Conservation (phyloP, 2,888 invertebrate species). For the Torymus texanus region DNA sequence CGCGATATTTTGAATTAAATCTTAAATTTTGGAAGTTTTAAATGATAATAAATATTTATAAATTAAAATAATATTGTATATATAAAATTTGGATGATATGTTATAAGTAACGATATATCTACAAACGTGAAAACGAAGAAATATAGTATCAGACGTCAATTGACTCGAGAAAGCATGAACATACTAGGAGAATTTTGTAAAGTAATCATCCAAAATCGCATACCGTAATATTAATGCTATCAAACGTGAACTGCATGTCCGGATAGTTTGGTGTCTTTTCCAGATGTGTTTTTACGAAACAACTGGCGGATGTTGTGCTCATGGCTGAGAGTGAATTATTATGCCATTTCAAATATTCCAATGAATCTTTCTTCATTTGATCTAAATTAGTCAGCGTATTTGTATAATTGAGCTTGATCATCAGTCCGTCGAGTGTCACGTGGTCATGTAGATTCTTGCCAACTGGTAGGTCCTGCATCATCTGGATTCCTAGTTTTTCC, state of each 20-base stretch:
- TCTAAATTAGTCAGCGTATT: not conserved
- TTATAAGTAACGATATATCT: too few species aligned
- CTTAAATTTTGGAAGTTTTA: too few species aligned
- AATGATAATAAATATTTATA: too few species aligned
- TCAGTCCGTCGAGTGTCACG: not conserved
- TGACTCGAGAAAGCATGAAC: too few species aligned
- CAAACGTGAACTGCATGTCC: constrained; percentile 11
- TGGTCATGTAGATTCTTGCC: constrained; percentile 72
- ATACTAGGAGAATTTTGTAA: too few species aligned
- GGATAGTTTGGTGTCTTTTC: not conserved
- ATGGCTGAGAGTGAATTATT: not conserved
- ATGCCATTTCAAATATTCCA: constrained; percentile 9
- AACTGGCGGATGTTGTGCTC: not conserved
- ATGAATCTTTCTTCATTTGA: not conserved
- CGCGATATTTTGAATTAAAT: too few species aligned
- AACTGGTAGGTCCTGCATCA: constrained; percentile 66
- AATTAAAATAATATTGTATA: too few species aligned
- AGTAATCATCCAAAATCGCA: not conserved
- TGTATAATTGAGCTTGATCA: not conserved
- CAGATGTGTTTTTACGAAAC: not conserved
- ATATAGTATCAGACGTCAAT: too few species aligned
- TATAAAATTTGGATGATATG: too few species aligned
- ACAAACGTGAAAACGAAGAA: too few species aligned
- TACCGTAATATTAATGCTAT: constrained; percentile 9
- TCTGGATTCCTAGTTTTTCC: constrained; percentile 65